A percentile compares a stretch with the other conserved stretches of the same genome.
These are phyloP conservation scores for Chromis chromis DNA, from an alignment of 2,797 vertebrate genomes.

Conservation along the genomic window DNA sequence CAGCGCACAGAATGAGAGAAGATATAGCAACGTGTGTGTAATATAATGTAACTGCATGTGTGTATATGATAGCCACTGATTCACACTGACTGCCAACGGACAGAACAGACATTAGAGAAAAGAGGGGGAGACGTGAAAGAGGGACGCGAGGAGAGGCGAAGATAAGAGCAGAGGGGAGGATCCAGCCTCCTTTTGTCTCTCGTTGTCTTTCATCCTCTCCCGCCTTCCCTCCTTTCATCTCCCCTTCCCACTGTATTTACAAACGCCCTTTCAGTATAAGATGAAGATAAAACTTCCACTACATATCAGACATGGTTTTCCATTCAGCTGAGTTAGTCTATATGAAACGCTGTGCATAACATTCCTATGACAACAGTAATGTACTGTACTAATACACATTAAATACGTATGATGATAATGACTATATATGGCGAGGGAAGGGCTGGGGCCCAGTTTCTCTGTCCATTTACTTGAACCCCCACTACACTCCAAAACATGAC, in stretches of 20 bases:
- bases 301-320: constrained; percentile 83
- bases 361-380: constrained; percentile 97
- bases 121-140: constrained; percentile 46
- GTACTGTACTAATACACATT: constrained; percentile 97
- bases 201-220: constrained; percentile 42
- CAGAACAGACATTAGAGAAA: constrained; percentile 60
- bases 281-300: constrained; percentile 79
- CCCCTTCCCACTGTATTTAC: constrained; percentile 74
- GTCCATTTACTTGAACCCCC: constrained; percentile 39
- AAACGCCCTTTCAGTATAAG: constrained; percentile 77
- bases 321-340: constrained; percentile 81
- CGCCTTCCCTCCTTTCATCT: constrained; percentile 52
- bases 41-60: constrained; percentile 64
- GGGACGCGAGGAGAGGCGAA: constrained; percentile 50
- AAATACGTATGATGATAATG: constrained; percentile 85
- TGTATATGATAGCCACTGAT: constrained; percentile 70
- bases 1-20: constrained; percentile 73
- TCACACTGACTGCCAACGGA: constrained; percentile 68
- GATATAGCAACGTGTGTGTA: constrained; percentile 59
- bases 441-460: constrained; percentile 43
- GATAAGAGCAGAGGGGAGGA: constrained; percentile 83
- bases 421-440: constrained; percentile 76
- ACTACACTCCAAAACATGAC: constrained; percentile 39
- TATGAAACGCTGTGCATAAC: constrained; percentile 84
- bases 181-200: constrained; percentile 87